Base-by-base conservation (phyloP, 1,140 invertebrate genomes). In the Procambarus virginalis region DNA sequence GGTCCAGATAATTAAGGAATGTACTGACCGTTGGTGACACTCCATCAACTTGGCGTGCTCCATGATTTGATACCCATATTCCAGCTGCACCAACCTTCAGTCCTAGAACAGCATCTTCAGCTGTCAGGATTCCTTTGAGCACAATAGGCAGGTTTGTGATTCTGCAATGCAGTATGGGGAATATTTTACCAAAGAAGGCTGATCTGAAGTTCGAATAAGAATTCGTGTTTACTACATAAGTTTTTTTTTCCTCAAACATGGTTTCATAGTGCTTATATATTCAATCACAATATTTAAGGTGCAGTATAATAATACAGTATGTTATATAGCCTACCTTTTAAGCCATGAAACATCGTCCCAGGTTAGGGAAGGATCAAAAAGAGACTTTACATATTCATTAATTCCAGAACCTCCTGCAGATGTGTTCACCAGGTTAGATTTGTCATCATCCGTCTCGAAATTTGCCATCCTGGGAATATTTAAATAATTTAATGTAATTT, bases 21-120 rank as follows among this genome's bases (percentile, higher is more conserved):
- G 45, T 22, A 85, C 86, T 48, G 68, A 98, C 97, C 76, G 97
- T 95, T 60, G 98, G 96, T 17, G 96, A 96, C 48, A 96, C 96
- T n/a, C 96, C 95, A 93, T 99, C 98, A 22, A 99, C 94, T 95
- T 99, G 98, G 83, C 98, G 95, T 0, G 96, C 98, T 2, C 98
- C 98, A 94, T 99, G 98, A 94, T 98, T 99, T 0, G 98, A 99
- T 12, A 99, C 97, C 12, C 98, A 94, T 77, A 99, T 96, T 0
- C 95, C 98, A 22, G 95, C 93, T 75, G 96, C 97, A 17, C 97
- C 97, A 77, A 95, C 94, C 93, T 97, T 94, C 1, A 96, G 94
- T 0, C 96, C 97, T 87, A 96, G 94, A 14, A 96, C 91, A 0
- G 98, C 98, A 95, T 99, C 98, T 93, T 98, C 97, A 2, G 95